Evolutionary conservation across 2,797 vertebrate species (phyloP), one percentile per base, ranked within the genome.

Genomic region (Bucorvus abyssinicus): DNA sequence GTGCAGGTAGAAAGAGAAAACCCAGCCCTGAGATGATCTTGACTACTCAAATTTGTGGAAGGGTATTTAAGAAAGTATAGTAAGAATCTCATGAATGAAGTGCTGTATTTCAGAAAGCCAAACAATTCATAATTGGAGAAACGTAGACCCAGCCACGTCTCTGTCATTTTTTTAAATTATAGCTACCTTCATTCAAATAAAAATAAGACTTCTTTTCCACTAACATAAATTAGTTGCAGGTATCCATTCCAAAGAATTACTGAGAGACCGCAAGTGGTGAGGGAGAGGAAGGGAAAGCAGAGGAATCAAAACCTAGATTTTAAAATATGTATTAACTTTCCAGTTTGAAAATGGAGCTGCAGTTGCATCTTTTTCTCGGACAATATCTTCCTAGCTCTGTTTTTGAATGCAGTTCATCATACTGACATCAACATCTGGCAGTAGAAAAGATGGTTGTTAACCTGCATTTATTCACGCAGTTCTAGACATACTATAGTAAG

Each of bases 71-170:
- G 34, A 68, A 55, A 7, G 32, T 3, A 30, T 21, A 3, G n/a
- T 30, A 40, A 71, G 20, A n/a, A 55, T 10, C 18, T 38, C 3
- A 10, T 5, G 23, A 57, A 65, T 29, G 55, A 79, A 44, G 9
- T 22, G 23, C 6, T 57, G 9, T 4, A 13, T 55, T 75, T 65
- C 77, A 81, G 82, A 86, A 84, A 71, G 6, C 8, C n/a, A 55
- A 65, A 40, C 5, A 47, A 10, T 15, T 32, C 1, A 0, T 52
- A 32, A 44, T 1, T 36, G 53, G 10, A 55, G 22, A 1, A 6
- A 64, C 10, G 19, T 2, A 83, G 21, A 29, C 21, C 10, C 57
- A 45, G 32, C 10, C 15, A 9, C 3, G 6, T 10, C 38, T 55
- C 45, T 57, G 18, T 2, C 32, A 56, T 50, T 47, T 53, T 12